These are phyloP conservation scores for Ectemnius cavifrons DNA, from an alignment of 2,888 invertebrate genomes.

Conservation along the genomic window DNA sequence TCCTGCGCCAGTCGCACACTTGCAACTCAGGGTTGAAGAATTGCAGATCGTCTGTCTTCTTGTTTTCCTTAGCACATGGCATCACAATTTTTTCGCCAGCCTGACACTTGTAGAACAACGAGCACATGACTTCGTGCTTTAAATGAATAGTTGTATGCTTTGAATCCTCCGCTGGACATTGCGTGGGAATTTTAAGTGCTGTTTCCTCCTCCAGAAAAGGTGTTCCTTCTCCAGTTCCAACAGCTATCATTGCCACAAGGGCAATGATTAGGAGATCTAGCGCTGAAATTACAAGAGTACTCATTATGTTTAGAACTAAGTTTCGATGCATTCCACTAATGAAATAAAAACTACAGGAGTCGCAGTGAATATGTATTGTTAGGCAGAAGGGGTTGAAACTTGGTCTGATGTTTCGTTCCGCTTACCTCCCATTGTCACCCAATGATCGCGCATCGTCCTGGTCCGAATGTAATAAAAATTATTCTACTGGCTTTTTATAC, in stretches of 20 bases:
- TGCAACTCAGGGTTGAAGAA: slow-evolving; percentile 47
- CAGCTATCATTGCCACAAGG: slow-evolving; percentile 12
- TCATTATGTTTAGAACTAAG: no score
- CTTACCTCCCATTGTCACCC: no score
- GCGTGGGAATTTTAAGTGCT: slow-evolving; percentile 8
- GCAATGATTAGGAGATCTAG: background rate
- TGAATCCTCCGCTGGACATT: slow-evolving; percentile 56
- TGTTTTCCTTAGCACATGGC: slow-evolving; percentile 46
- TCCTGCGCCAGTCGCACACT: slow-evolving; percentile 51
- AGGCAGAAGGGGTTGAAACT: no score
- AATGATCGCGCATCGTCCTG: no score
- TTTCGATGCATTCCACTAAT: background rate
- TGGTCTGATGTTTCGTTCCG: background rate
- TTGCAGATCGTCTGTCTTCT: slow-evolving; percentile 11
- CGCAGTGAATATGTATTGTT: no score
- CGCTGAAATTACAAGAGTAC: slow-evolving; percentile 19
- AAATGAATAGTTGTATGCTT: slow-evolving; percentile 48
- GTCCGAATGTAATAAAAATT: no score
- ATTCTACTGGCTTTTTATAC: no score
- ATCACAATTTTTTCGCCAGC: slow-evolving; percentile 36
- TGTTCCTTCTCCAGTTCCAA: no score
- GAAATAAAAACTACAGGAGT: no score
- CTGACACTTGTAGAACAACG: slow-evolving; percentile 58
- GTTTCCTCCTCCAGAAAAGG: background rate
- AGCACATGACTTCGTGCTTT: slow-evolving; percentile 58